Base-by-base conservation (phyloP, 2,797 vertebrate genomes). In the Onychomys torridus region DNA sequence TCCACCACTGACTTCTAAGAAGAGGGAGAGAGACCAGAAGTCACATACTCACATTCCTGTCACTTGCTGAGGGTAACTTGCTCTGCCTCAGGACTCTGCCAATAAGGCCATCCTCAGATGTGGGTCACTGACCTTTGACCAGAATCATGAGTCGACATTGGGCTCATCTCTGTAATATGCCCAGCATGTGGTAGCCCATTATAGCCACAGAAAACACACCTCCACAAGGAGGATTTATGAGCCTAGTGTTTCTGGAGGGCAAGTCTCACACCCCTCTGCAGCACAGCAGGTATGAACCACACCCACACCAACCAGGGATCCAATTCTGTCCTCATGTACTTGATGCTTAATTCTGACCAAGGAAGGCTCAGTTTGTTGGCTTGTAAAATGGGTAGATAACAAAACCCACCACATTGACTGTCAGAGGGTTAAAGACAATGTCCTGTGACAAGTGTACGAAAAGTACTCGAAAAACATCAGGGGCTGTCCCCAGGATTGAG, bases 191-290 rank as follows among this genome's bases (percentile, higher is more conserved):
- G 37, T 29, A 16, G 67, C 34, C n/a, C n/a, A 40, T 19, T 76
- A 25, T 0, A 52, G 67, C 14, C 55, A n/a, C 32, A 76, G 67
- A 34, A 77, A 75, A 65, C n/a, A n/a, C 37, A 69, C 9, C 2
- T n/a, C 19, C 2, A 9, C 0, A 5, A 71, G 27, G 12, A 52
- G 59, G 27, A 7, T 19, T 57, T 65, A 12, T 7, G 21, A 2
- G 16, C 32, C 65, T 69, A 8, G 2, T 6, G 32, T 67, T 7
- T 37, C 73, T 73, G 40, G 37, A 55, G 27, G 34, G 13, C 5
- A 12, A 32, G 25, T 61, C 75, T 81, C 40, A 21, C 1, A 6
- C 0, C 0, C 25, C 55, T 32, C 61, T 81, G 11, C 2, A 4
- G 17, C 65, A 40, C 23, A 17, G 23, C 3, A 32, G 23, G 40